Percentiles rank a stretch among this genome's conserved stretches.
These are phyloP conservation scores for Nymphalis polychloros DNA, from an alignment of 2,888 invertebrate species.

Conservation along the genomic window DNA sequence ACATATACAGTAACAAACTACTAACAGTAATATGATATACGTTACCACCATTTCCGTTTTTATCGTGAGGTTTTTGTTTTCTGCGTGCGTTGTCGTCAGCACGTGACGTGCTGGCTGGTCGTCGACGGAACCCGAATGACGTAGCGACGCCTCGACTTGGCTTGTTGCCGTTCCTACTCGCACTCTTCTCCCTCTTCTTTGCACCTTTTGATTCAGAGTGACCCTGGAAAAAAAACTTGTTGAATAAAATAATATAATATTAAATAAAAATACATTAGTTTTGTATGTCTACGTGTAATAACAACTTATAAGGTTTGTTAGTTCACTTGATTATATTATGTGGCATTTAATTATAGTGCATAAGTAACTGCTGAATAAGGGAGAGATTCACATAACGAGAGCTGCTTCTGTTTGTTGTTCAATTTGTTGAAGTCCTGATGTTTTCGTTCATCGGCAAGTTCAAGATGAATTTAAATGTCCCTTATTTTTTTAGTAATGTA, in stretches of 20 bases:
- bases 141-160: slow-evolving; percentile 88
- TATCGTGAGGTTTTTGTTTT: slow-evolving; percentile 70
- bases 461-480: no score
- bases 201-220: slow-evolving; percentile 85
- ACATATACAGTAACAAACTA: no score
- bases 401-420: no score
- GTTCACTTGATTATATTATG: no score
- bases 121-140: slow-evolving; percentile 91
- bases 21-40: neutral
- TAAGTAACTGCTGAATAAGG: no score
- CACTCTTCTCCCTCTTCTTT: slow-evolving; percentile 78
- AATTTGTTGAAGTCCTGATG: neutral
- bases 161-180: slow-evolving; percentile 71
- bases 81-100: slow-evolving; percentile 73
- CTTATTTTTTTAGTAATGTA: no score
- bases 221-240: slow-evolving; percentile 60
- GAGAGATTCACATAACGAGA: no score
- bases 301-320: no score
- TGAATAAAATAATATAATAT: neutral
- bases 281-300: no score
- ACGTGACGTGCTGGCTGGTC: slow-evolving; percentile 77
- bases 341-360: no score
- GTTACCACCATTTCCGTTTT: slow-evolving; percentile 76
- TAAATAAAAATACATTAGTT: neutral
- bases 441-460: neutral